These are phyloP conservation scores for Eupithecia abbreviata DNA, from an alignment of 2,888 invertebrate species.

Conservation along the genomic window DNA sequence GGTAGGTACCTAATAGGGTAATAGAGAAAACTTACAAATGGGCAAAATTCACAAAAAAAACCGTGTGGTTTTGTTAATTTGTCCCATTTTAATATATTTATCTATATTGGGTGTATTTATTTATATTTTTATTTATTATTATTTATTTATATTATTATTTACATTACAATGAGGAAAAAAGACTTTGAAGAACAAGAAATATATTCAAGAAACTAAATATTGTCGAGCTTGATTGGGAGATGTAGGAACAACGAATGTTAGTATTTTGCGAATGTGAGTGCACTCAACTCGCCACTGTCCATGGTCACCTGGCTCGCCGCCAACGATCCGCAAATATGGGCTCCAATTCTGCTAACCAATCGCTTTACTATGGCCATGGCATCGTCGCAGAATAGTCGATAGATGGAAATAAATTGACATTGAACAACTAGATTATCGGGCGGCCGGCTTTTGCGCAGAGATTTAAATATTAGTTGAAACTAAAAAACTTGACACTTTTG, in stretches of 20 bases:
- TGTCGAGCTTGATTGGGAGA: not conserved
- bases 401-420: not conserved
- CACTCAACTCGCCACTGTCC: constrained; percentile 9
- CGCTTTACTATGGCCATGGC: not conserved
- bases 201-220: not conserved
- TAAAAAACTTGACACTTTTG: not conserved
- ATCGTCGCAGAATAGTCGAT: not conserved
- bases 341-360: not conserved
- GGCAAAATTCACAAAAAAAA: too few relatives aligned
- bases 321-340: not conserved
- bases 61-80: too few relatives aligned
- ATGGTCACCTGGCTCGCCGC: not conserved
- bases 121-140: too few relatives aligned
- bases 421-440: not conserved
- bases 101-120: too few relatives aligned
- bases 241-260: not conserved
- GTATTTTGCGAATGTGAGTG: not conserved
- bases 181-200: not conserved
- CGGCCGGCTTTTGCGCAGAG: not conserved
- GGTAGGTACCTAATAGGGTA: too few relatives aligned
- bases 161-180: too few relatives aligned
- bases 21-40: too few relatives aligned
- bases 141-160: too few relatives aligned
- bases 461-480: not conserved
- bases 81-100: too few relatives aligned